Conservation (phyloP, 2,888 invertebrate species). For the Philopedon plagiatum region DNA sequence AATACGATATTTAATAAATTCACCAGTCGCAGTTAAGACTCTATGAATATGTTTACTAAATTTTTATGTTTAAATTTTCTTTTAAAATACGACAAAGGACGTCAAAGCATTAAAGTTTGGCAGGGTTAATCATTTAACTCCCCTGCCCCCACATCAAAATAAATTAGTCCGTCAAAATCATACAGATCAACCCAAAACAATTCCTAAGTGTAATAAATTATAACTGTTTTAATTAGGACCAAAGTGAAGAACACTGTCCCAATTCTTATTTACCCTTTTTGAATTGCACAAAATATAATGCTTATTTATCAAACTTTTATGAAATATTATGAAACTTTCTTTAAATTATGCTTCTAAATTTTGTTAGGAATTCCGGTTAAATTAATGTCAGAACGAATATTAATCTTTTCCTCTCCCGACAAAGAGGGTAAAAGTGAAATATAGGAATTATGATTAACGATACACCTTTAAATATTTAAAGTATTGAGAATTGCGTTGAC, state of each 20-base stretch:
- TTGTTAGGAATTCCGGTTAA: slow-evolving; percentile 15
- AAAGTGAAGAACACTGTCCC: slow-evolving; percentile 6
- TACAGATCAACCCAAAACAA: neutral
- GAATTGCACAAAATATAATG: slow-evolving; percentile 9
- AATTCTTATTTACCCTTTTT: slow-evolving; percentile 8
- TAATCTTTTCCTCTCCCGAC: slow-evolving; percentile 11
- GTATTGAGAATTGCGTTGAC: slow-evolving; percentile 7
- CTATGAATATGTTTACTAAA: no score
- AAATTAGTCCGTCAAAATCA: neutral
- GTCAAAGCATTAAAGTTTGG: no score
- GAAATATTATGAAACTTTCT: slow-evolving; percentile 12
- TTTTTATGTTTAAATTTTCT: no score
- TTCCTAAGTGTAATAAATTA: neutral
- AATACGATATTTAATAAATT: no score
- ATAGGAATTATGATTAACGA: slow-evolving; percentile 23
- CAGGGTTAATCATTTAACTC: no score
- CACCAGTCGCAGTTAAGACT: no score
- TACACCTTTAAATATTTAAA: slow-evolving; percentile 11
- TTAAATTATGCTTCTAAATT: slow-evolving; percentile 12
- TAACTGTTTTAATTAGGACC: neutral
- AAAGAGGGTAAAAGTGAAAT: slow-evolving; percentile 11
- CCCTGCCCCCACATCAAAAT: no score
- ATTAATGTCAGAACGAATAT: slow-evolving; percentile 15
- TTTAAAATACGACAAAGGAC: no score
- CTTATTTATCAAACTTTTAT: slow-evolving; percentile 15